These are phyloP conservation scores for Apamea anceps DNA, from an alignment of 2,888 invertebrate genomes.

Conservation along the genomic window DNA sequence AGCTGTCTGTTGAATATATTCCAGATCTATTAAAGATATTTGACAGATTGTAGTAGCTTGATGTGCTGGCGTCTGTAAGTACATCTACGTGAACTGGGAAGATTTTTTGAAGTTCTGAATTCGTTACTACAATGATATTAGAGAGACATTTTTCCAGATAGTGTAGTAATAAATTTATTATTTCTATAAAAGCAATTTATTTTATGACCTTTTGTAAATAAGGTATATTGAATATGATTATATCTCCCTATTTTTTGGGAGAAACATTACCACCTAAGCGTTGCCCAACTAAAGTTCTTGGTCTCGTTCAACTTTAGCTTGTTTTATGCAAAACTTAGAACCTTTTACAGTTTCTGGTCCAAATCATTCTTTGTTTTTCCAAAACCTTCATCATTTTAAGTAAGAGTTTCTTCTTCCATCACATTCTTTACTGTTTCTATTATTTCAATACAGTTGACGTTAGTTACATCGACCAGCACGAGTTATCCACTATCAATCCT, in stretches of 20 bases:
- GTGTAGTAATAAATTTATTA: no score
- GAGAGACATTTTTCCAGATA: neutral
- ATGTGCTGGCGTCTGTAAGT: neutral
- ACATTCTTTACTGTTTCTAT: neutral
- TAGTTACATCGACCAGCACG: neutral
- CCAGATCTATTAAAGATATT: no score
- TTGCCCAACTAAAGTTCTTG: neutral
- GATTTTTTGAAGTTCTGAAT: neutral
- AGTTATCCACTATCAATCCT: slow-evolving; percentile 17
- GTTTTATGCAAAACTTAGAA: neutral
- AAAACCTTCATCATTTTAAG: no score
- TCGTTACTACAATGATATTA: no score
- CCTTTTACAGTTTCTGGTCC: neutral
- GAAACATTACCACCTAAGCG: neutral
- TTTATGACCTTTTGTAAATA: neutral
- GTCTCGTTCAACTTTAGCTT: neutral
- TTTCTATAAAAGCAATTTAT: neutral
- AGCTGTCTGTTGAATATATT: no score
- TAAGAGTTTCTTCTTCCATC: neutral
- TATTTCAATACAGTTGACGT: neutral
- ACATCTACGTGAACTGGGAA: neutral
- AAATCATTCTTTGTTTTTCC: neutral
- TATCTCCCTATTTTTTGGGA: neutral
- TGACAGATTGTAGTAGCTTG: no score
- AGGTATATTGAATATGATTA: neutral